These are phyloP conservation scores for Sinocyclocheilus grahami DNA, from an alignment of 2,113 vertebrate genomes.

Conservation along the genomic window DNA sequence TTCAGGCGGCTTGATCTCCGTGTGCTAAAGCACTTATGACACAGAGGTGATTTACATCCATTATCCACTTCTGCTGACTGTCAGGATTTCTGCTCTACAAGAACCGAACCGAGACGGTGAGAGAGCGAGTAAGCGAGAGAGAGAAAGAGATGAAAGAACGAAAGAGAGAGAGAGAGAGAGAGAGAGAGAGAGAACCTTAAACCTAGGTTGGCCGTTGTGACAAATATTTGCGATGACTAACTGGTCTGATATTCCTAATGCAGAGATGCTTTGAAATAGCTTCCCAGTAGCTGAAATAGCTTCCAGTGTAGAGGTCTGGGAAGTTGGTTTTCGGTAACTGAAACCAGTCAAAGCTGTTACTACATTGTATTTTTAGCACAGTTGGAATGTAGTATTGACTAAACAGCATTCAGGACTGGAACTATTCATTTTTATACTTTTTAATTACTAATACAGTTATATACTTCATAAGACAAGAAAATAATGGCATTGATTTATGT, in stretches of 20 bases:
- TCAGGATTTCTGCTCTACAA: slow-evolving; percentile 53
- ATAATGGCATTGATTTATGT: background rate
- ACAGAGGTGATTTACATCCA: slow-evolving; percentile 62
- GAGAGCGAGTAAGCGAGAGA: slow-evolving; percentile 2
- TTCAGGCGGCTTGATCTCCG: background rate
- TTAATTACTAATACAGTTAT: background rate
- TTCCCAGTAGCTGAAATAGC: background rate
- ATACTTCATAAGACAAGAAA: background rate
- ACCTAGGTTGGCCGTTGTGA: background rate
- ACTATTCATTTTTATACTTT: background rate
- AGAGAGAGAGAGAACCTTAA: background rate
- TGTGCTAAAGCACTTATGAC: slow-evolving; percentile 34
- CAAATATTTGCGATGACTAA: slow-evolving; percentile 19
- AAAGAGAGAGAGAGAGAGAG: no score
- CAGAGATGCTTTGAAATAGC: slow-evolving; percentile 21
- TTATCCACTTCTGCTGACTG: slow-evolving; percentile 65
- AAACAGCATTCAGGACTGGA: background rate
- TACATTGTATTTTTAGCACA: background rate
- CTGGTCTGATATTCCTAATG: background rate
- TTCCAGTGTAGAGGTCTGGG: background rate
- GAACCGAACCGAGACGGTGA: background rate
- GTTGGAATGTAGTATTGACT: background rate
- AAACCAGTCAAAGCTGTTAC: background rate
- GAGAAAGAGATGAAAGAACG: background rate
- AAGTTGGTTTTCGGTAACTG: background rate